phyloP scores from a whole-genome alignment of 2,113 vertebrate species.

The Nyctibius bracteatus region DNA sequence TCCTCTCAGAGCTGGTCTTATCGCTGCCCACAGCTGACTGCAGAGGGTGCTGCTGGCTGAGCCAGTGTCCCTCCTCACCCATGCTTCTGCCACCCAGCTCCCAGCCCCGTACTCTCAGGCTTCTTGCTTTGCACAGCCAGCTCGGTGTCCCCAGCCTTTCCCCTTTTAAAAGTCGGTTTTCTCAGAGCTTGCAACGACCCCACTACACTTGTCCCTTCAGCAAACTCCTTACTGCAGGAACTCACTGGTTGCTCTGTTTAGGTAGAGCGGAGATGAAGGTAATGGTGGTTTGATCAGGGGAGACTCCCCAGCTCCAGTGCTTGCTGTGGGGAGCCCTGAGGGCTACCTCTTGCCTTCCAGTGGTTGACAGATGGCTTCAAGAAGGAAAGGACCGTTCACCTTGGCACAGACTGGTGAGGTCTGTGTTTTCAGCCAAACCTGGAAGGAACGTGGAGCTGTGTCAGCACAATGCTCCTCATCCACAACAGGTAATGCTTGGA shows the following conservation, averaged over 20 bases:
- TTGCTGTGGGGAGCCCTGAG: fast-evolving
- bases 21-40: neutral
- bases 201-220: neutral
- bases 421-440: neutral
- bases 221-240: neutral
- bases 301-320: neutral
- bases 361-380: neutral
- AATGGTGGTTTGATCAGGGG: neutral
- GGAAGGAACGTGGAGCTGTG: neutral
- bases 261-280: neutral
- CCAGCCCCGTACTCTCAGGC: neutral
- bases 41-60: neutral
- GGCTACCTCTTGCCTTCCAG: neutral
- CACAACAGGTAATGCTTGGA: neutral
- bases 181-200: neutral
- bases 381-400: neutral
- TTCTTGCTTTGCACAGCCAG: neutral
- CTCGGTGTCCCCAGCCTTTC: neutral
- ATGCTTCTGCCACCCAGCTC: neutral
- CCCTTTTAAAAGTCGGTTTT: fast-evolving
- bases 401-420: neutral
- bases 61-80: neutral
- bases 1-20: neutral
- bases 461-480: fast-evolving
- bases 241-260: neutral